A percentile compares a stretch with the other conserved stretches of the same genome.
phyloP scores from a whole-genome alignment of 2,888 invertebrate species.

The Cheilosia impressa region DNA sequence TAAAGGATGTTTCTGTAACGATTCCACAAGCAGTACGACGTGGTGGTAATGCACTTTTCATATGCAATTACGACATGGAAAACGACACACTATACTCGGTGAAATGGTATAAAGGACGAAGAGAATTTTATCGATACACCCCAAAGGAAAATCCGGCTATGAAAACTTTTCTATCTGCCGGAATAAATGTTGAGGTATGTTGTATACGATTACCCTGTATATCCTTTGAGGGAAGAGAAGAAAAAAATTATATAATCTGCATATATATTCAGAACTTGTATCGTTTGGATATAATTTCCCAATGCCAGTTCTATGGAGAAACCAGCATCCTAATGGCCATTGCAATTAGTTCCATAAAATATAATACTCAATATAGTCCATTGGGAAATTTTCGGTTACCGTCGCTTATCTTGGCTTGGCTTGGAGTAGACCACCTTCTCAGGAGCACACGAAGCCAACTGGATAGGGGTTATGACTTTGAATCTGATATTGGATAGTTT shows the following conservation, averaged over 20 bases:
- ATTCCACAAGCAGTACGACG: slow-evolving; percentile 88
- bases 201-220: not conserved
- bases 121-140: slow-evolving; percentile 93
- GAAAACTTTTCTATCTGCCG: slow-evolving; percentile 87
- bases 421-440: slow-evolving; percentile 5
- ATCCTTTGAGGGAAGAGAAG: not conserved
- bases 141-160: slow-evolving; percentile 88
- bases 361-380: slow-evolving; percentile 22
- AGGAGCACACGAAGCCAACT: not conserved
- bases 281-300: not conserved
- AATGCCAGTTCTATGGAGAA: not conserved
- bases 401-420: slow-evolving; percentile 27
- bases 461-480: slow-evolving; percentile 15
- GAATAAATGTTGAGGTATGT: slow-evolving; percentile 87
- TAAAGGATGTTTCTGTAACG: slow-evolving; percentile 88
- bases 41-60: slow-evolving; percentile 87
- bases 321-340: slow-evolving; percentile 52
- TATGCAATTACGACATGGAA: slow-evolving; percentile 92
- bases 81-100: slow-evolving; percentile 91
- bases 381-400: slow-evolving; percentile 10
- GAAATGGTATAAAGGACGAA: slow-evolving; percentile 93
- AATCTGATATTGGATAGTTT: slow-evolving; percentile 10
- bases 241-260: slow-evolving; percentile 17
- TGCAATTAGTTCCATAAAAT: slow-evolving; percentile 67
- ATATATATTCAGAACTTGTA: slow-evolving; percentile 14